Evolutionary conservation across 2,888 invertebrate genomes (phyloP), one percentile per base, ranked within the genome.

Genomic region (Drosophila tanythrix): DNA sequence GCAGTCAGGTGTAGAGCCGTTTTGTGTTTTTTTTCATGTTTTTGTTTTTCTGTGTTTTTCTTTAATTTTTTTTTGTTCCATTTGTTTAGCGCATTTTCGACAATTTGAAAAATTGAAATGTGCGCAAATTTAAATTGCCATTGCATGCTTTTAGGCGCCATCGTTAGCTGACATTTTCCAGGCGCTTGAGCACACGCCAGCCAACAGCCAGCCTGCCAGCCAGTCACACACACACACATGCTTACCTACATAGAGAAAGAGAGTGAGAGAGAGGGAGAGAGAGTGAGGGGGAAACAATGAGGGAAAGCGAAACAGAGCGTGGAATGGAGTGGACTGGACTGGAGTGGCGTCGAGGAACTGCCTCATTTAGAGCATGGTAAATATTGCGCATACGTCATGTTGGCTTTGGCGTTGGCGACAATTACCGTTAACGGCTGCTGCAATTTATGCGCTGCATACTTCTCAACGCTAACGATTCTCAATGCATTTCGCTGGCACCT

Each of bases 371-470:
- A 83, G 73, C 83, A 74, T 76, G 81, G 88, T 64, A 84, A 88
- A 84, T 89, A 85, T 85, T 72, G 82, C 89, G 87, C 79, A 85
- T 85, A 83, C 84, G 87, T 89, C 89, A 85, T 86, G 87, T 86
- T 74, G 83, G 81, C 81, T 76, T 80, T 78, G 58, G 57, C 76
- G 69, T 64, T 75, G 73, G 83, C 89, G 81, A 88, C 85, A 88
- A 85, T 85, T 85, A 86, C 85, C 83, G 83, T 81, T 88, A 80
- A 79, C 76, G 70, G 87, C 84, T 79, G 73, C 74, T 76, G 79
- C 76, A 88, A 81, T 88, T 85, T 88, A 86, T 83, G 87, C 80
- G 48, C 75, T 72, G 86, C 83, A 72, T 74, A 80, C 71, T 71
- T 61, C 66, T 67, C 43, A 57, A 7, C 69, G 38, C 72, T 56